A percentile compares a stretch with the other conserved stretches of the same genome.
These are phyloP conservation scores for Magallana nippona DNA, from an alignment of 2,888 invertebrate species.

Conservation along the genomic window DNA sequence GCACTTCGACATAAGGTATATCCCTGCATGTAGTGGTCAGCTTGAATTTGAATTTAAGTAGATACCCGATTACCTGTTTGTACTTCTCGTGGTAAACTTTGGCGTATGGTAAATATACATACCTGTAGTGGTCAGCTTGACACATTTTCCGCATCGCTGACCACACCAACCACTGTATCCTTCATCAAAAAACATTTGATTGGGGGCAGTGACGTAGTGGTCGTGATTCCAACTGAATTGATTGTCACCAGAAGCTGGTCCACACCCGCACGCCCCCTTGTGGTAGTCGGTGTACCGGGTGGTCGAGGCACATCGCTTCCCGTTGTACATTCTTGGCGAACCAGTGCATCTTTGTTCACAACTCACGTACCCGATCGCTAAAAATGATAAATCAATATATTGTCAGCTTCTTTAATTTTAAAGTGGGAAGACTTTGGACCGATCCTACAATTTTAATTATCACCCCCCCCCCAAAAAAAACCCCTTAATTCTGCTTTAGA, in stretches of 20 bases:
- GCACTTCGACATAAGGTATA: no score
- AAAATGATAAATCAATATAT: no score
- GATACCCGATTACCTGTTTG: no score
- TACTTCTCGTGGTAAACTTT: conserved; percentile 70
- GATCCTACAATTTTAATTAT: no score
- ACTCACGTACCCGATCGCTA: conserved; percentile 27
- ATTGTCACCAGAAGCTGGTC: conserved; percentile 52
- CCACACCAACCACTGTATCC: conserved; percentile 64
- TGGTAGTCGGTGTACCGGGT: conserved; percentile 68
- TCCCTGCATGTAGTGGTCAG: no score
- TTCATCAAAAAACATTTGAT: conserved; percentile 60
- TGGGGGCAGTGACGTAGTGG: conserved; percentile 64
- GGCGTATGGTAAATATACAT: no score
- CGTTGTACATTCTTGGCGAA: conserved; percentile 59
- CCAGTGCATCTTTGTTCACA: conserved; percentile 54
- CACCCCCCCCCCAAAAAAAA: no score
- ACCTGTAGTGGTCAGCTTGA: conserved; percentile 71
- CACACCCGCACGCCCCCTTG: conserved; percentile 69
- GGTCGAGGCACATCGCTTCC: conserved; percentile 70
- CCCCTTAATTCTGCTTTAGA: no score
- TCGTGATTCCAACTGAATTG: conserved; percentile 65
- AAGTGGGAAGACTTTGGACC: no score
- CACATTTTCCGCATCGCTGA: conserved; percentile 64
- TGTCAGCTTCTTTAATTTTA: no score
- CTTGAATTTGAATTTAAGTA: no score